Evolutionary conservation across 2,113 vertebrate genomes (phyloP).

Genomic region (Panthera uncia): DNA sequence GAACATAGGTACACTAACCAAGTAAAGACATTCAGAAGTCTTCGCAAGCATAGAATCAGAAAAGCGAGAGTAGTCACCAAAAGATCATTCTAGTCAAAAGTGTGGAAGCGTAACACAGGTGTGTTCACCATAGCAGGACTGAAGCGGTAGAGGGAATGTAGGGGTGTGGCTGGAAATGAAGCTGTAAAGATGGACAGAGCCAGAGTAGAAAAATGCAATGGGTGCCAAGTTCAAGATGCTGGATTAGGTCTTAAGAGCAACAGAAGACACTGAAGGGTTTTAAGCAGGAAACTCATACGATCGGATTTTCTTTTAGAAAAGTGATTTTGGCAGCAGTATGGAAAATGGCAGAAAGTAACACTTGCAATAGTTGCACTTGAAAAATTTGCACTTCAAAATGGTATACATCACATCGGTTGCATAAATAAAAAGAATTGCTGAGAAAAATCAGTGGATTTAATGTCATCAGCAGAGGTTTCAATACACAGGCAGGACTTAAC

Average conservation of each 20-base stretch:
- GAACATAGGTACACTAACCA: not conserved
- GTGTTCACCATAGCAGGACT: not conserved
- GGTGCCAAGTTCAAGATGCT: not conserved
- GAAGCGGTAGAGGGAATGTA: not conserved
- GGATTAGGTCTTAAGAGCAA: not conserved
- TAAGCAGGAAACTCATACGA: not conserved
- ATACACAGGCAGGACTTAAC: not conserved
- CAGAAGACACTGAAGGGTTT: not conserved
- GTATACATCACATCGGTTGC: not conserved
- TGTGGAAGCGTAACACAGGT: not conserved
- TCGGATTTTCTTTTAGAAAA: slow-evolving; percentile 29
- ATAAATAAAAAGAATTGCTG: not conserved
- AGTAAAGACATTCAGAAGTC: not conserved
- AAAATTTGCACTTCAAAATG: not conserved
- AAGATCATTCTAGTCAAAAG: not conserved
- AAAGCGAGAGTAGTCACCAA: not conserved
- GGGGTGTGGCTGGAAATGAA: not conserved
- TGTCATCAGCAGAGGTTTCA: not conserved
- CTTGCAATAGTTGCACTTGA: not conserved
- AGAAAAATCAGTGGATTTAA: not conserved
- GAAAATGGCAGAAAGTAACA: not conserved
- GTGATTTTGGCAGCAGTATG: not conserved
- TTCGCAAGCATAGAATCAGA: not conserved
- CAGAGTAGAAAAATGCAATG: not conserved
- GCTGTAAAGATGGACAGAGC: not conserved